These are phyloP conservation scores for Butorides virescens DNA, from an alignment of 2,113 vertebrate genomes.

Conservation along the genomic window DNA sequence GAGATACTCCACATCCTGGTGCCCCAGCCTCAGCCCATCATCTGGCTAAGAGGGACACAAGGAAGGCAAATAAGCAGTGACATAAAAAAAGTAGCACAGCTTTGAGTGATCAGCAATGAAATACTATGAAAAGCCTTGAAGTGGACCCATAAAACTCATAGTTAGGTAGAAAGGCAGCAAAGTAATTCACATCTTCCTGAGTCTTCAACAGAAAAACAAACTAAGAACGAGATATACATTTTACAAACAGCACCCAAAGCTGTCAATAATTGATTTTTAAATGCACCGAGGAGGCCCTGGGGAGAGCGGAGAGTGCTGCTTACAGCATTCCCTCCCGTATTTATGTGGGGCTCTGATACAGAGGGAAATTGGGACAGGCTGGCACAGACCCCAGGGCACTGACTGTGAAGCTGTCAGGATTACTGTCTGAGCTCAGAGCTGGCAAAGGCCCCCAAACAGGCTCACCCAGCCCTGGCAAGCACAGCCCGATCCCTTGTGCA, in stretches of 20 bases:
- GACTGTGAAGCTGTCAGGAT: background rate
- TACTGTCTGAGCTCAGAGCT: constrained; percentile 59
- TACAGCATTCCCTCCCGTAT: background rate
- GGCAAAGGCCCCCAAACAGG: constrained; percentile 28
- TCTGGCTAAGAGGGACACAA: background rate
- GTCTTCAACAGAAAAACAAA: background rate
- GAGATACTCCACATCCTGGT: background rate
- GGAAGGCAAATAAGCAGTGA: background rate
- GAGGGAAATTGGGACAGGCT: background rate
- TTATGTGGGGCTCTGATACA: background rate
- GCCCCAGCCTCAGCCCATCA: background rate
- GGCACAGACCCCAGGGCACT: background rate
- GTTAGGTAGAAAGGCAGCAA: background rate
- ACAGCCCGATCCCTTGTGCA: constrained; percentile 13
- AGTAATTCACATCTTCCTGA: background rate
- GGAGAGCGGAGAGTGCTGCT: background rate
- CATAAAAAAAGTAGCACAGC: background rate
- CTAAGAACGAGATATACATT: background rate
- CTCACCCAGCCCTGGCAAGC: constrained; percentile 45
- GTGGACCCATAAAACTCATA: background rate
- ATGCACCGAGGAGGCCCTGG: background rate
- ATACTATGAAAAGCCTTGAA: background rate
- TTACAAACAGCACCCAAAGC: background rate
- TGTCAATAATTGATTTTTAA: background rate
- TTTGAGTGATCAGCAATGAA: background rate